A percentile compares a stretch with the other conserved stretches of the same genome.
These are phyloP conservation scores for Hedychridium roseum DNA, from an alignment of 2,888 invertebrate species.

Conservation along the genomic window DNA sequence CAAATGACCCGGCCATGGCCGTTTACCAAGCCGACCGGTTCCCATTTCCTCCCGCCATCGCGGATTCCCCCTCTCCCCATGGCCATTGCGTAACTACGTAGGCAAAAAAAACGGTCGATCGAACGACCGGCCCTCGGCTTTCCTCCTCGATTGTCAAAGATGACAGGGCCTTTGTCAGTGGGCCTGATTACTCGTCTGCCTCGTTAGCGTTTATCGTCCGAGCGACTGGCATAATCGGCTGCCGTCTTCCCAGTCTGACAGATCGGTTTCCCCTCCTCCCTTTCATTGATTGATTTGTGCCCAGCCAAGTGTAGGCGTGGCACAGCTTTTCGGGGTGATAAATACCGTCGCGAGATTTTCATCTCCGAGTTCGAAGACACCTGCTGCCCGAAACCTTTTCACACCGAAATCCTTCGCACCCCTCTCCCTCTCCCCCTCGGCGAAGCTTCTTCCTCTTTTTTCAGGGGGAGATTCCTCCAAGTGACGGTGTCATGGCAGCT, in stretches of 20 bases:
- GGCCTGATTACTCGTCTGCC: slow-evolving; percentile 21
- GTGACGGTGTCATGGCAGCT: slow-evolving; percentile 22
- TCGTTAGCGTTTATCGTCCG: slow-evolving; percentile 33
- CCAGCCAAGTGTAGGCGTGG: slow-evolving; percentile 45
- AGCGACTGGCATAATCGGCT: slow-evolving; percentile 12
- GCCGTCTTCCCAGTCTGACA: slow-evolving; percentile 24
- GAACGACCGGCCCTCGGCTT: too few species aligned
- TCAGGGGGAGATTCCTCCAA: slow-evolving; percentile 11
- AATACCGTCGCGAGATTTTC: slow-evolving; percentile 45
- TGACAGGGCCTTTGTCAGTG: slow-evolving; percentile 16
- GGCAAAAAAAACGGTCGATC: too few species aligned
- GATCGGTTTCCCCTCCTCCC: slow-evolving; percentile 18
- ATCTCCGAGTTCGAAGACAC: slow-evolving; percentile 41
- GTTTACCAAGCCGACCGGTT: slow-evolving; percentile 35
- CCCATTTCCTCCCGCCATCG: background rate
- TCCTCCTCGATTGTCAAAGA: slow-evolving; percentile 16
- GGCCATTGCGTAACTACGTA: too few species aligned
- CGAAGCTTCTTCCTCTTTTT: slow-evolving; percentile 12
- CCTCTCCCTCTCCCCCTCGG: background rate
- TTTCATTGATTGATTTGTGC: slow-evolving; percentile 55
- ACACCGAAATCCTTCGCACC: slow-evolving; percentile 16
- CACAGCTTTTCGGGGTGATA: slow-evolving; percentile 37
- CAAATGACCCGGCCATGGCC: slow-evolving; percentile 55
- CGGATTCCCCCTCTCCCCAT: background rate
- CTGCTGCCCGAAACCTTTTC: slow-evolving; percentile 44